Base-by-base conservation (phyloP, 2,888 invertebrate genomes). In the Parnassius smintheus region DNA sequence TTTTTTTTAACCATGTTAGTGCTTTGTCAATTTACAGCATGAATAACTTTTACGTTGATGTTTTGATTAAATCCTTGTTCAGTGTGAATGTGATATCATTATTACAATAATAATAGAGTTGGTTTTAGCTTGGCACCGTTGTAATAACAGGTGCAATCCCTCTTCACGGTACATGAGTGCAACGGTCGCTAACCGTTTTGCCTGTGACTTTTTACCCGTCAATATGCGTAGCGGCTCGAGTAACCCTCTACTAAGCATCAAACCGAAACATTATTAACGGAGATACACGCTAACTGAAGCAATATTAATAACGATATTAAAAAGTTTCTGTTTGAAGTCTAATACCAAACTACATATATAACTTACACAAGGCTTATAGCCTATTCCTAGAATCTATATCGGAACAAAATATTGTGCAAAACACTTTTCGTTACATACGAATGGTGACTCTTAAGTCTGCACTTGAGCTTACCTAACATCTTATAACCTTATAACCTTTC, bases 131-230 rank as follows among this genome's bases (percentile, higher is more conserved):
- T 64, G 57, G 57, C 42, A 48, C 52, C 12, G 53, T 56, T 8
- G 2, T 54, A 68, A 71, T 76, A 83, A 83, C 86, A 86, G 87
- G 82, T 86, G 87, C 72, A 64, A 70, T 62, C 65, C 74, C 73
- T 74, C 76, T 88, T 90, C 86, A 89, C 89, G 90, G 77, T 85
- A 64, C 66, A 71, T 87, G 86, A 68, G 66, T 76, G 66, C 78
- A 89, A 88, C 90, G 86, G 90, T 78, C 82, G 74, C 66, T 75
- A 81, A 82, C 86, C 83, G 88, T 83, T 85, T 82, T 72, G 69
- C 75, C 69, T 69, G 71, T 67, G 67, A 68, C 66, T 70, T 70
- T 72, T 68, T 72, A 71, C 71, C 67, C 68, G 72, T 71, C 71
- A 67, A 65, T 70, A 70, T 70, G 68, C 62, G 59, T 66, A 25